Conservation (phyloP, 2,888 invertebrate species). For the Boloria selene region DNA sequence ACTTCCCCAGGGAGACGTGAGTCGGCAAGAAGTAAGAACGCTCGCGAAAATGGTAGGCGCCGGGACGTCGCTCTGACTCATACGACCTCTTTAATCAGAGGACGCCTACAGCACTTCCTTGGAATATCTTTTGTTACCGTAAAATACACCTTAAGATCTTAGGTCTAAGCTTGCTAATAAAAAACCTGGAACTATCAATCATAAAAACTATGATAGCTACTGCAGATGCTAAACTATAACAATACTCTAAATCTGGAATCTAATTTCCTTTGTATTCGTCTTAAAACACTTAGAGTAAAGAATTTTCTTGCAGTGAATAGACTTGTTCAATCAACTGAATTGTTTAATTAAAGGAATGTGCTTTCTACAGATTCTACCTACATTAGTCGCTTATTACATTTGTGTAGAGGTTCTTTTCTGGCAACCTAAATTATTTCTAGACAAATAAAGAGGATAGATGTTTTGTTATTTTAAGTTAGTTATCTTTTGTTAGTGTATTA, state of each 20-base stretch:
- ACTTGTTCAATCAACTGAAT: slow-evolving; percentile 22
- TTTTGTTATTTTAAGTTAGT: not conserved
- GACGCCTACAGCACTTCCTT: slow-evolving; percentile 48
- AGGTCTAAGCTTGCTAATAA: slow-evolving; percentile 10
- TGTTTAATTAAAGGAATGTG: slow-evolving; percentile 19
- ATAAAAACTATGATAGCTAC: slow-evolving; percentile 36
- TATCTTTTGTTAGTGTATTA: not conserved
- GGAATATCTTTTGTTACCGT: slow-evolving; percentile 43
- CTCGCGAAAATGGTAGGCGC: slow-evolving; percentile 59
- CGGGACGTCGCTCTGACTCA: slow-evolving; percentile 71
- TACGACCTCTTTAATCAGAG: slow-evolving; percentile 63
- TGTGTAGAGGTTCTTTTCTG: slow-evolving; percentile 6
- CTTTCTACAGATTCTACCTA: slow-evolving; percentile 9
- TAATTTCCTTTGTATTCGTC: slow-evolving; percentile 31
- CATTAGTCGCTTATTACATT: slow-evolving; percentile 19
- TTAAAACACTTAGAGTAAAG: slow-evolving; percentile 23
- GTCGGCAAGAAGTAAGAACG: slow-evolving; percentile 51
- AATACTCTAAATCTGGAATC: slow-evolving; percentile 41
- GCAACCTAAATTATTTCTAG: slow-evolving; percentile 13
- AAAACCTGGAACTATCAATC: slow-evolving; percentile 9
- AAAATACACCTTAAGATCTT: slow-evolving; percentile 43
- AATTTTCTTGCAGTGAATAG: slow-evolving; percentile 19
- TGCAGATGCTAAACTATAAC: slow-evolving; percentile 41
- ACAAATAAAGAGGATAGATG: slow-evolving; percentile 13
- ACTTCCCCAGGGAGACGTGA: slow-evolving; percentile 45